Percentiles rank a stretch among this genome's conserved stretches.
These are phyloP conservation scores for Scelioninae gen. 2 DNA, from an alignment of 2,888 invertebrate species.

Conservation along the genomic window DNA sequence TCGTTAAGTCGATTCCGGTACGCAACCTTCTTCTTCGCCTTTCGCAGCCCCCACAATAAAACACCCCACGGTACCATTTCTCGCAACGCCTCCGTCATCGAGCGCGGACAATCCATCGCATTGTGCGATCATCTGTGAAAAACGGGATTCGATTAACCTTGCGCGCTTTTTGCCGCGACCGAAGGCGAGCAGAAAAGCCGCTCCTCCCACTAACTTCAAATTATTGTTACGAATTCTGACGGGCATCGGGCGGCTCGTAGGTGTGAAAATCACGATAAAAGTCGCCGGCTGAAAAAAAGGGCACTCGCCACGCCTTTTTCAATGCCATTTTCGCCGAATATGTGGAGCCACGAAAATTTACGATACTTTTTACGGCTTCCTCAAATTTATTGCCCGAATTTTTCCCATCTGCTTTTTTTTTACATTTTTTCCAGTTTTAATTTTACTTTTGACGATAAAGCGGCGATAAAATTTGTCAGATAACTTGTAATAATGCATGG, in stretches of 20 bases:
- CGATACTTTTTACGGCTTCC: constrained; percentile 21
- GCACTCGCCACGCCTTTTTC: too few species aligned
- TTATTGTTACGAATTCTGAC: constrained; percentile 59
- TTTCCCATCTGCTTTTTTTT: too few species aligned
- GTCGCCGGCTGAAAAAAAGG: too few species aligned
- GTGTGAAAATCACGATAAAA: too few species aligned
- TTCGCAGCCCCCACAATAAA: constrained; percentile 72
- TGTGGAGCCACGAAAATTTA: constrained; percentile 46
- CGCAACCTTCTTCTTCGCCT: constrained; percentile 50
- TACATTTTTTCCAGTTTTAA: too few species aligned
- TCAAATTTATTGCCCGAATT: constrained; percentile 16
- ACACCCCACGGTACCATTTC: constrained; percentile 68
- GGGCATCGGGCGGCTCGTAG: too few species aligned
- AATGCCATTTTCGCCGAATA: constrained; percentile 30
- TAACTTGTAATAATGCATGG: constrained; percentile 32
- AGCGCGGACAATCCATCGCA: constrained; percentile 67
- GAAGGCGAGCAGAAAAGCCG: constrained; percentile 57
- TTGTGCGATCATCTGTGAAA: constrained; percentile 69
- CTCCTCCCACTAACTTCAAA: constrained; percentile 62
- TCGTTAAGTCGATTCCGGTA: constrained; percentile 33
- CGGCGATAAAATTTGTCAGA: constrained; percentile 36
- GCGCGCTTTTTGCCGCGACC: constrained; percentile 66
- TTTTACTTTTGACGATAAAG: constrained; percentile 9
- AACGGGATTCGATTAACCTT: constrained; percentile 73
- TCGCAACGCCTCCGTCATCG: constrained; percentile 58